These are phyloP conservation scores for Eulemur rufifrons DNA, from an alignment of 2,113 vertebrate species.

Conservation along the genomic window DNA sequence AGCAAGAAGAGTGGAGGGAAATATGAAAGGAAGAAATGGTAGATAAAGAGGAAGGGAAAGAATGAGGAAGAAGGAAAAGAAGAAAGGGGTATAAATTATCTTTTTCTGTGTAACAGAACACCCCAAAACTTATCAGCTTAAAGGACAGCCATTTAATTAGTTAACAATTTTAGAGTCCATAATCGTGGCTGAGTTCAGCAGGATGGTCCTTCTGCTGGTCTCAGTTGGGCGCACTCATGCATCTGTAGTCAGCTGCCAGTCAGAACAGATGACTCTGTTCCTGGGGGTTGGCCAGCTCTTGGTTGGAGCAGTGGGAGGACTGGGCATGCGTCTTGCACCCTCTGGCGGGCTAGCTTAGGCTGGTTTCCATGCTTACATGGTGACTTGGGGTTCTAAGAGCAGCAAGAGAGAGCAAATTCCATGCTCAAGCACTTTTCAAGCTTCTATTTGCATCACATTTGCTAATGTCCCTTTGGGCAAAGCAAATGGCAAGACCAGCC, in stretches of 20 bases:
- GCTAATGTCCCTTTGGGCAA: neutral
- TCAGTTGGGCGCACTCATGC: neutral
- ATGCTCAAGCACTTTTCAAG: neutral
- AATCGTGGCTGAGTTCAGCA: neutral
- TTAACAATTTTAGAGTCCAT: neutral
- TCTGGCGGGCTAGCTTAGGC: neutral
- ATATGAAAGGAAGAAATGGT: neutral
- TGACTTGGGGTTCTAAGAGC: neutral
- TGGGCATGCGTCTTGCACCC: neutral
- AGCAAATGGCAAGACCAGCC: neutral
- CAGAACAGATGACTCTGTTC: neutral
- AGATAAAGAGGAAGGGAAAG: neutral
- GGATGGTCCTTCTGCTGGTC: neutral
- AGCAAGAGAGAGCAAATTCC: neutral
- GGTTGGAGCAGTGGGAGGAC: neutral
- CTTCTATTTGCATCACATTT: neutral
- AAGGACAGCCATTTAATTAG: neutral
- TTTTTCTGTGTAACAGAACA: neutral
- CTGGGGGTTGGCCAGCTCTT: neutral
- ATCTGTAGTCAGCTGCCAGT: neutral
- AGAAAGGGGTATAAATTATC: neutral
- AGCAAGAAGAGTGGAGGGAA: neutral
- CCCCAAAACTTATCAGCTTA: neutral
- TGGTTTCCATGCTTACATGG: neutral
- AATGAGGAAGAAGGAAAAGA: neutral